Evolutionary conservation across 2,113 vertebrate species (phyloP).

Genomic region (Emydura subglobosa): DNA sequence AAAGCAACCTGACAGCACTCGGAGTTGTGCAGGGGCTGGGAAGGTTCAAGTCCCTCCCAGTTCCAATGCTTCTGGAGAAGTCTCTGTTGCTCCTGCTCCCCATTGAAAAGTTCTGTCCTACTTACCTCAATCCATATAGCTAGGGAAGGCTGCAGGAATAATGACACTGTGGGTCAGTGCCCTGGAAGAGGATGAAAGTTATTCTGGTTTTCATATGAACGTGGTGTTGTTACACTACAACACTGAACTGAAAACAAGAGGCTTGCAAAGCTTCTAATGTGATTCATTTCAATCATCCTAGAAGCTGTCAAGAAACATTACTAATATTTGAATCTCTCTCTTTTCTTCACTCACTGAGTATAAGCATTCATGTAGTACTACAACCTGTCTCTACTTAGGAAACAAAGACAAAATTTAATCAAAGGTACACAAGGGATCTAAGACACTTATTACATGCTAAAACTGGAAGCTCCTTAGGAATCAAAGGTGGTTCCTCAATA

Average conservation of each 20-base stretch:
- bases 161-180: background rate
- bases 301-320: background rate
- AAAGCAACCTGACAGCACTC: background rate
- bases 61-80: background rate
- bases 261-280: background rate
- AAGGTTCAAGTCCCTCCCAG: background rate
- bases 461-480: background rate
- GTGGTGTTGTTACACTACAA: background rate
- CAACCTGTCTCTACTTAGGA: background rate
- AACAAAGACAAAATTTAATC: background rate
- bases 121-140: background rate
- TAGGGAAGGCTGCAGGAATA: background rate
- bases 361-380: background rate
- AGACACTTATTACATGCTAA: background rate
- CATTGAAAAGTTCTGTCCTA: background rate
- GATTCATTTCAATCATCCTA: background rate
- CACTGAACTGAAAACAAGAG: background rate
- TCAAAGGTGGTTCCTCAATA: background rate
- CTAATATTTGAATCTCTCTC: background rate
- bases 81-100: background rate
- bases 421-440: background rate
- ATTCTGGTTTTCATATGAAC: rapidly evolving
- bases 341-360: background rate
- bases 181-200: background rate
- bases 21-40: background rate